Conservation (phyloP, 2,888 invertebrate genomes). For the Drosophila subsilvestris region DNA sequence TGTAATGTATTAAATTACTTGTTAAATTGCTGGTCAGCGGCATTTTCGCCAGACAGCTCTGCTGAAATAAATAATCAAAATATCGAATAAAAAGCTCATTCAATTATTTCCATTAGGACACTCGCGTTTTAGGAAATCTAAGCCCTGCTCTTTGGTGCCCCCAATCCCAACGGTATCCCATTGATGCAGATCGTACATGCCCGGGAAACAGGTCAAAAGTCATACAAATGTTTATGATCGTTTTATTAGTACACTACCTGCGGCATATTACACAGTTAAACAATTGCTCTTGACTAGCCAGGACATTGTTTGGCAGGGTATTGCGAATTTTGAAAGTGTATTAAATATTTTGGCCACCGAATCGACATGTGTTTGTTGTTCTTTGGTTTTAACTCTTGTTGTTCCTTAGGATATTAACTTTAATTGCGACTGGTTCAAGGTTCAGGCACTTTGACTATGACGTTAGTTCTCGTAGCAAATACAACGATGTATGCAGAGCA, state of each 20-base stretch:
- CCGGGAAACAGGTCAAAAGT: constrained; percentile 57
- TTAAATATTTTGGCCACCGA: too few relatives aligned
- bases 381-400: too few relatives aligned
- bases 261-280: constrained; percentile 74
- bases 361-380: too few relatives aligned
- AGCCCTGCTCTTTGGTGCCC: background rate
- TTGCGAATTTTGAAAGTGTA: too few relatives aligned
- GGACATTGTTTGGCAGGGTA: constrained; percentile 24
- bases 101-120: constrained; percentile 44
- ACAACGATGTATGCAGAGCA: constrained; percentile 34
- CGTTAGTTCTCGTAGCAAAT: constrained; percentile 25
- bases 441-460: constrained; percentile 51
- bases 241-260: constrained; percentile 74
- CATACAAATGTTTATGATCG: constrained; percentile 71
- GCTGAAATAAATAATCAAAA: background rate
- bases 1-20: constrained; percentile 18
- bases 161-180: background rate
- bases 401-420: constrained; percentile 49
- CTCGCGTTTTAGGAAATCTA: constrained; percentile 27
- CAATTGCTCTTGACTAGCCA: constrained; percentile 47
- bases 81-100: constrained; percentile 29
- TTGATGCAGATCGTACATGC: background rate
- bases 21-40: constrained; percentile 13
- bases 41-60: background rate
- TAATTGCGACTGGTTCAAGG: constrained; percentile 67